phyloP scores from a whole-genome alignment of 2,113 vertebrate species.

The Nannospalax galili region DNA sequence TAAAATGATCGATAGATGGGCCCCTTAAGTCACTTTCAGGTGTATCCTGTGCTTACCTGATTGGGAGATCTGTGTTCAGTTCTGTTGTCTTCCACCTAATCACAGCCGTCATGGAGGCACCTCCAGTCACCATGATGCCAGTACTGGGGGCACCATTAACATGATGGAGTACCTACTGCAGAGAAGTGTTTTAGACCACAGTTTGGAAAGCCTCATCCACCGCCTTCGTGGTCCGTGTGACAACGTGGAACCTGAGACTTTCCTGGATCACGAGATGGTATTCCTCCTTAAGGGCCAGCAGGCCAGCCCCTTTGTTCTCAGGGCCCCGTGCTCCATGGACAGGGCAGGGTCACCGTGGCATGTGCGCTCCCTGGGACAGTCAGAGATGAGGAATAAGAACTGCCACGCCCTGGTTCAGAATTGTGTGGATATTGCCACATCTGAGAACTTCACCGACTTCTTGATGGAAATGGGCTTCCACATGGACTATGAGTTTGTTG shows the following conservation, averaged over 20 bases:
- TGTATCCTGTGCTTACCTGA: too few species aligned
- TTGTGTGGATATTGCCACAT: slow-evolving; percentile 96
- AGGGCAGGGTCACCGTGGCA: slow-evolving; percentile 93
- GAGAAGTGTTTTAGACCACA: slow-evolving; percentile 96
- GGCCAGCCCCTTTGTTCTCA: slow-evolving; percentile 96
- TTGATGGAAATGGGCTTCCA: slow-evolving; percentile 98
- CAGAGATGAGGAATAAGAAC: slow-evolving; percentile 97
- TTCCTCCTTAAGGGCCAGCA: slow-evolving; percentile 98
- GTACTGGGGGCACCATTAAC: too few species aligned
- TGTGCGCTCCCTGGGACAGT: slow-evolving; percentile 96
- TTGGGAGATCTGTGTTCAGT: too few species aligned
- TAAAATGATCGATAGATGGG: too few species aligned
- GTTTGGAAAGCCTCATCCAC: slow-evolving; percentile 95
- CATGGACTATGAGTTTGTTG: slow-evolving; percentile 98
- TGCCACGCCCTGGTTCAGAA: slow-evolving; percentile 95
- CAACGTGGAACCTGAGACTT: slow-evolving; percentile 97
- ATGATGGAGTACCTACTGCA: too few species aligned
- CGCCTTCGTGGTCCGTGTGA: slow-evolving; percentile 97
- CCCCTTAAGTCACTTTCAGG: too few species aligned
- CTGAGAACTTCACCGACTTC: slow-evolving; percentile 95
- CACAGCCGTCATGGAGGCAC: too few species aligned
- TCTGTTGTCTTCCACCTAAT: too few species aligned
- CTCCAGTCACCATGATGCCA: too few species aligned
- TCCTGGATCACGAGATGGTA: slow-evolving; percentile 96
- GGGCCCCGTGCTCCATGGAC: slow-evolving; percentile 94